Conservation (phyloP, 2,888 invertebrate species). For the Drosophila imparisetae region DNA sequence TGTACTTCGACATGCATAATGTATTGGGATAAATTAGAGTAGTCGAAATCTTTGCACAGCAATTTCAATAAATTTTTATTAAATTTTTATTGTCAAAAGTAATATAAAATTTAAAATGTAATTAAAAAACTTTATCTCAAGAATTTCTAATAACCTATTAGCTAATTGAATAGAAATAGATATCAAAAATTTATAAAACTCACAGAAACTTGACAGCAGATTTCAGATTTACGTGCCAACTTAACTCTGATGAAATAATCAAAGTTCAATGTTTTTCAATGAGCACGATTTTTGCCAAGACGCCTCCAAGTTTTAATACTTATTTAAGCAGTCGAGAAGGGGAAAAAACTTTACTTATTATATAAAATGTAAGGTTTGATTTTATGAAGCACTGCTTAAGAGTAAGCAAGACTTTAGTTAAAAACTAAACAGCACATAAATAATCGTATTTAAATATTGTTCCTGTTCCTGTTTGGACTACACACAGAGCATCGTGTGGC, state of each 20-base stretch:
- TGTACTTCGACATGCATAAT: background rate
- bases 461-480: background rate
- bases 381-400: constrained; percentile 45
- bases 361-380: constrained; percentile 35
- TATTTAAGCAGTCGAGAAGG: constrained; percentile 5
- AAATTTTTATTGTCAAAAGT: background rate
- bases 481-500: constrained; percentile 20
- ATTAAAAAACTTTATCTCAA: too few relatives aligned
- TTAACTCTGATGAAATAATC: constrained; percentile 20
- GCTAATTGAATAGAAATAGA: background rate
- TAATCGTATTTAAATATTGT: constrained; percentile 5
- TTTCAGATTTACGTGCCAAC: constrained; percentile 10
- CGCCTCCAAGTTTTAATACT: constrained; percentile 26
- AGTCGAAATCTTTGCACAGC: constrained; percentile 26
- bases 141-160: background rate
- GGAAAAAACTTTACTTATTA: constrained; percentile 29
- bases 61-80: constrained; percentile 20
- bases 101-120: background rate
- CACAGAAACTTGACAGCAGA: constrained; percentile 1
- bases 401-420: constrained; percentile 37
- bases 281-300: constrained; percentile 13
- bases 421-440: constrained; percentile 41
- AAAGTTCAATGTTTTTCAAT: constrained; percentile 20
- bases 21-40: background rate
- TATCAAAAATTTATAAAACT: background rate